Conservation (phyloP, 1,140 invertebrate species). For the Matsumurasca onukii region DNA sequence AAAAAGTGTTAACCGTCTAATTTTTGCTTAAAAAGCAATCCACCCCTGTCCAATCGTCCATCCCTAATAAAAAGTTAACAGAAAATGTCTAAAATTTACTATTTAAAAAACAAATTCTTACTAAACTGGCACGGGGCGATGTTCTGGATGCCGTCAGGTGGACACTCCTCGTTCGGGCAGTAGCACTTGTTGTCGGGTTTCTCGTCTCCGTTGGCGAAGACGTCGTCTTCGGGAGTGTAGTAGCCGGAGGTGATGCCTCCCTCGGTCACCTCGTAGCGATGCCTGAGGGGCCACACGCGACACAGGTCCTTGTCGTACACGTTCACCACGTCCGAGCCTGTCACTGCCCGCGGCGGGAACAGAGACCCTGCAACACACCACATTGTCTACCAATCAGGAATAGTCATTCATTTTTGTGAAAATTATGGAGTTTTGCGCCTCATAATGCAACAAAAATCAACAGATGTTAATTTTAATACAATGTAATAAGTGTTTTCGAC, state of each 20-base stretch:
- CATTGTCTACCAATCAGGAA: neutral
- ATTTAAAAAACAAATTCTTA: too few species aligned
- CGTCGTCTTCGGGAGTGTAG: conserved; percentile 67
- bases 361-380: conserved; percentile 59
- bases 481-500: too few species aligned
- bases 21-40: too few species aligned
- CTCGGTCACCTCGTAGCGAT: conserved; percentile 61
- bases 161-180: conserved; percentile 68
- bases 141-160: conserved; percentile 74
- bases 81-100: too few species aligned
- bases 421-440: too few species aligned
- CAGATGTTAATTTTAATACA: too few species aligned
- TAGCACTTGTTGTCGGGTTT: conserved; percentile 80
- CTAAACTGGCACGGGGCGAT: conserved; percentile 86
- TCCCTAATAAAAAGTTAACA: too few species aligned
- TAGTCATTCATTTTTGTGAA: too few species aligned
- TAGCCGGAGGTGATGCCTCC: conserved; percentile 66
- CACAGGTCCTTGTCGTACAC: conserved; percentile 86
- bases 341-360: conserved; percentile 72
- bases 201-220: conserved; percentile 65
- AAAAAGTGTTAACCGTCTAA: too few species aligned
- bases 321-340: conserved; percentile 70
- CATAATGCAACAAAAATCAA: too few species aligned
- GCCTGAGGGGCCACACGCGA: conserved; percentile 71
- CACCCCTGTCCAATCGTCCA: too few species aligned